Evolutionary conservation across 2,797 vertebrate genomes (phyloP).

Genomic region (Acropternis orthonyx): DNA sequence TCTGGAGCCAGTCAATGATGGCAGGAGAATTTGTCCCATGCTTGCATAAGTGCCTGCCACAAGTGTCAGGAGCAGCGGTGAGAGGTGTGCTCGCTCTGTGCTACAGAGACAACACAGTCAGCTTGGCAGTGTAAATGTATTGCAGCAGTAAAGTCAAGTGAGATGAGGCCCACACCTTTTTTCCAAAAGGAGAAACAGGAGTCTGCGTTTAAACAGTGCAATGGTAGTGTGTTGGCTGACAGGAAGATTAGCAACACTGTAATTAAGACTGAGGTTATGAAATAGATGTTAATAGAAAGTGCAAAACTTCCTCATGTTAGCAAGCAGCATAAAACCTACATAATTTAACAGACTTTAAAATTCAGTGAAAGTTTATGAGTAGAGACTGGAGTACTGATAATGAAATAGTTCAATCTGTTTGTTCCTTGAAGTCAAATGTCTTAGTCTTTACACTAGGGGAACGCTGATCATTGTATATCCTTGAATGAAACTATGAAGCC

Average conservation of each 20-base stretch:
- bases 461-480: not conserved
- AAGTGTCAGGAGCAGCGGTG: not conserved
- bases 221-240: fast-evolving
- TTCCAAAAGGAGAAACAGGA: not conserved
- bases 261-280: not conserved
- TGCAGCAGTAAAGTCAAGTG: not conserved
- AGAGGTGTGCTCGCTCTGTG: fast-evolving
- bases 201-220: not conserved
- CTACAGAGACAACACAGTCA: not conserved
- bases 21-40: not conserved
- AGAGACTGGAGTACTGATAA: not conserved
- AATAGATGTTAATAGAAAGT: not conserved
- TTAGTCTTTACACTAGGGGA: not conserved
- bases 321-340: not conserved
- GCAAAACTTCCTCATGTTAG: not conserved
- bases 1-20: not conserved
- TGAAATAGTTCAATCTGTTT: not conserved
- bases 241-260: not conserved
- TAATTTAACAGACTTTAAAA: not conserved
- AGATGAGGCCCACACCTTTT: not conserved
- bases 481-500: not conserved
- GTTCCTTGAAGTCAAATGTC: not conserved
- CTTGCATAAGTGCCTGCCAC: not conserved
- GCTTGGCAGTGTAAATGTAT: not conserved
- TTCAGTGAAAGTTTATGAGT: not conserved